A percentile compares a stretch with the other conserved stretches of the same genome.
Evolutionary conservation across 2,113 vertebrate species (phyloP).

Genomic region (Labeo rohita): DNA sequence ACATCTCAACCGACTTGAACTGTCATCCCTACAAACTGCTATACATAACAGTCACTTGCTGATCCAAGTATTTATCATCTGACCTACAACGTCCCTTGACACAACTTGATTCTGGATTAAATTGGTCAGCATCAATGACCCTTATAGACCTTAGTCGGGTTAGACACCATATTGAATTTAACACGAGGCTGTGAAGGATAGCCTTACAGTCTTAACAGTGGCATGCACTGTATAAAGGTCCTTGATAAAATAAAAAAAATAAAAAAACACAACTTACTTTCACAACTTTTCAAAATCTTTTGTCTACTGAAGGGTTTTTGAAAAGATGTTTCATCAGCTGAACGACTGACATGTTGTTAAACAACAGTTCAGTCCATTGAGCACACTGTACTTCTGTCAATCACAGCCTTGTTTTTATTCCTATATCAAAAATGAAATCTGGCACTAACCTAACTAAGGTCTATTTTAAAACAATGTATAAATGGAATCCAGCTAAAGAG

Average conservation of each 20-base stretch:
- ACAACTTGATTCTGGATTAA: neutral
- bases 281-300: neutral
- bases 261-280: too few species aligned
- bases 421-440: neutral
- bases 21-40: too few species aligned
- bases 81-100: neutral
- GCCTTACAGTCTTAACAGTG: too few species aligned
- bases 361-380: neutral
- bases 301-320: neutral
- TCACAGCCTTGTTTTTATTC: neutral
- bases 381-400: neutral
- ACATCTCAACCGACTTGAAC: too few species aligned
- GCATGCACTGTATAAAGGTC: neutral
- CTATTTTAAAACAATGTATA: neutral
- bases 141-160: neutral
- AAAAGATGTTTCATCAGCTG: neutral
- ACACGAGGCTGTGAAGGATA: too few species aligned
- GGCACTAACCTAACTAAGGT: neutral
- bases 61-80: neutral
- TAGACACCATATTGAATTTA: neutral
- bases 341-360: neutral
- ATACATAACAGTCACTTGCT: neutral
- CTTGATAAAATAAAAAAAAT: too few species aligned
- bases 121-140: neutral
- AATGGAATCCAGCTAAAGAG: neutral